These are phyloP conservation scores for Smittia sp. DNA, from an alignment of 2,888 invertebrate species.

Conservation along the genomic window DNA sequence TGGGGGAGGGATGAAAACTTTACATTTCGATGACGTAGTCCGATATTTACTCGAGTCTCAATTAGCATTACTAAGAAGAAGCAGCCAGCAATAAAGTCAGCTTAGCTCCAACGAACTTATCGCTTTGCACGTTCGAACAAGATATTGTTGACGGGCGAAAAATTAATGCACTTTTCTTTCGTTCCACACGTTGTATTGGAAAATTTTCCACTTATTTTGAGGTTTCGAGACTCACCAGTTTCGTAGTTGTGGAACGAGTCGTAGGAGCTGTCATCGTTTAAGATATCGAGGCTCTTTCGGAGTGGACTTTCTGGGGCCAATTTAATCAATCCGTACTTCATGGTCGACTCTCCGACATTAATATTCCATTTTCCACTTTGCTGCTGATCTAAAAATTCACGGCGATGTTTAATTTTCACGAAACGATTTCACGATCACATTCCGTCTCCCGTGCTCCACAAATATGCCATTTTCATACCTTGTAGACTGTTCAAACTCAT, in stretches of 20 bases:
- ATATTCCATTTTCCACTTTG: conserved; percentile 39
- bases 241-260: conserved; percentile 45
- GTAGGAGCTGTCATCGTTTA: conserved; percentile 45
- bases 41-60: not conserved
- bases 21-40: not conserved
- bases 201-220: too few relatives aligned
- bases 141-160: not conserved
- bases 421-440: conserved; percentile 26
- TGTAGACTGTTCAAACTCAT: conserved; percentile 25
- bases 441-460: not conserved
- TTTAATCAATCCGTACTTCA: not conserved
- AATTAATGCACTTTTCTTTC: not conserved
- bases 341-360: conserved; percentile 18
- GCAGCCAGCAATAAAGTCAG: not conserved
- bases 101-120: conserved; percentile 14
- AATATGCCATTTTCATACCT: conserved; percentile 27
- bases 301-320: conserved; percentile 33
- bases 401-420: conserved; percentile 27
- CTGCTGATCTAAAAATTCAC: conserved; percentile 37
- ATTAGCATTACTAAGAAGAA: conserved; percentile 9
- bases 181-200: conserved; percentile 11
- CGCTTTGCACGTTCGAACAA: conserved; percentile 33
- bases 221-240: conserved; percentile 45
- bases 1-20: not conserved
- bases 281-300: not conserved